Evolutionary conservation across 2,797 vertebrate species (phyloP).

Genomic region (Propithecus deckenii): DNA sequence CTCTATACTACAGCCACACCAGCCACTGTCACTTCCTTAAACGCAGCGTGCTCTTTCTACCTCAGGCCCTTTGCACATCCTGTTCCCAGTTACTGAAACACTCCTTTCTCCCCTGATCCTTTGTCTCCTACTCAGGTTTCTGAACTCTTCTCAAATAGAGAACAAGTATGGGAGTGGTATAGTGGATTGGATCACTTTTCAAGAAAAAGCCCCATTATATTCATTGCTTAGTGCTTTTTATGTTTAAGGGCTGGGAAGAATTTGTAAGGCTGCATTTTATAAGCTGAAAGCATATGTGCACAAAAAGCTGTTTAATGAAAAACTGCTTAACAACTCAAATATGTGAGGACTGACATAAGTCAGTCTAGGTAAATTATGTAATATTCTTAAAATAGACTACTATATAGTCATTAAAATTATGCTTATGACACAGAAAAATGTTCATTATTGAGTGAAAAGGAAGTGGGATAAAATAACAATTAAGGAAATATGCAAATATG

Average conservation of each 20-base stretch:
- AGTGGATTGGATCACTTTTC: background rate
- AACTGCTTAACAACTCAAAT: conserved; percentile 7
- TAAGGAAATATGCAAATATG: background rate
- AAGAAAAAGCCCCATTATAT: background rate
- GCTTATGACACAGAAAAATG: background rate
- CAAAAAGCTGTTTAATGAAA: conserved; percentile 7
- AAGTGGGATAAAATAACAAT: background rate
- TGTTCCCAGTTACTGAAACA: background rate
- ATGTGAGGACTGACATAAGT: background rate
- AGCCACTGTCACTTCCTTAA: background rate
- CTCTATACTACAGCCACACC: accelerated
- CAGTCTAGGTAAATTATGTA: background rate
- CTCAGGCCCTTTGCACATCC: background rate
- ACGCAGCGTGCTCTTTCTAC: background rate
- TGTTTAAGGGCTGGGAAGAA: conserved; percentile 13
- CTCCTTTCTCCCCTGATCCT: background rate
- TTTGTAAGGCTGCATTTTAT: background rate
- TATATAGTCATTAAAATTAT: conserved; percentile 1
- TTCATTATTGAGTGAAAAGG: background rate
- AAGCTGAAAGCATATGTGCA: conserved; percentile 22
- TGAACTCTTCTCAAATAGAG: background rate
- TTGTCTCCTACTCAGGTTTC: background rate
- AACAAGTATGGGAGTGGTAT: background rate
- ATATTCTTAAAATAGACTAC: conserved; percentile 26
- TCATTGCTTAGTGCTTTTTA: background rate